Evolutionary conservation across 2,888 invertebrate genomes (phyloP), one percentile per base, ranked within the genome.

Genomic region (Apodemia hepburni): DNA sequence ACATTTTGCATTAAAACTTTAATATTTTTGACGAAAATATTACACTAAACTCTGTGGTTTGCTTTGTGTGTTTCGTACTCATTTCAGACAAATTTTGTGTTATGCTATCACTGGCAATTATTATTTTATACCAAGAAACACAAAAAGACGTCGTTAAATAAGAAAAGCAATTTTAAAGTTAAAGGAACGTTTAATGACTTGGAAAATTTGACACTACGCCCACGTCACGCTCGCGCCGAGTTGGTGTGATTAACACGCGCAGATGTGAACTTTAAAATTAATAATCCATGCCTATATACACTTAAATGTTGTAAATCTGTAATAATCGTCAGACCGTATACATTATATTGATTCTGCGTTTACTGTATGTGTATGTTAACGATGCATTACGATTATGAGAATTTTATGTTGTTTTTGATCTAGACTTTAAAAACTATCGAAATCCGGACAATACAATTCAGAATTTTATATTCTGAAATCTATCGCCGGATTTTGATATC

Each of bases 171-270:
- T 77, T 75, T 73, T 75, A 80, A 79, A 77, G 79, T 79, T 57
- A 57, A 76, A 81, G 79, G 77, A 74, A 73, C 70, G 69, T 77
- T 80, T 81, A 84, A 88, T 86, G 85, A 81, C 71, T 79, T 83
- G 82, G 81, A 87, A 88, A 87, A 88, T 87, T 85, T 84, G 82
- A 86, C 87, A 86, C 85, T 81, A 15, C 51, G 51, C 51, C 51
- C 51, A 54, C 51, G 51, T 81, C 75, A 79, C 80, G 82, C 77
- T 76, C 78, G 81, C 71, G 75, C 78, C 69, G 71, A 65, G 68
- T 68, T 75, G 77, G 73, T 71, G 70, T 80, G 72, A 75, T 75
- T 76, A 73, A 76, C 71, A 69, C 66, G 67, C 67, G 62, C 71
- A 71, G 73, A 75, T 74, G 74, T 66, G 63, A 59, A 47, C 11